Evolutionary conservation across 2,113 vertebrate species (phyloP).

Genomic region (Perca flavescens): DNA sequence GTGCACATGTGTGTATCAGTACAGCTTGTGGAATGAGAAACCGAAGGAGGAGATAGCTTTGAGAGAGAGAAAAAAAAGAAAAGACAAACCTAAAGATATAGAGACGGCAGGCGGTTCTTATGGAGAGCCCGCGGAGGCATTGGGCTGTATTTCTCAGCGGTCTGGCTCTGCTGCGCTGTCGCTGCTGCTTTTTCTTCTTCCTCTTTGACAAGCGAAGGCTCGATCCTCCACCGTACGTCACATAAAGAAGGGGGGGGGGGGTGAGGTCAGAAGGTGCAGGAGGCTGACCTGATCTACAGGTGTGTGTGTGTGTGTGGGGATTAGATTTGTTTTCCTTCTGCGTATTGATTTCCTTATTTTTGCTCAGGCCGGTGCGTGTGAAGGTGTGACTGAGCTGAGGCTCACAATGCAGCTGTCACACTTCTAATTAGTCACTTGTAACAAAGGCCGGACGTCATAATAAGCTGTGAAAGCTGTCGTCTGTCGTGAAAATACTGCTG

Average conservation of each 20-base stretch:
- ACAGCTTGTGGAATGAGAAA: slow-evolving; percentile 42
- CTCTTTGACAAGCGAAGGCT: slow-evolving; percentile 47
- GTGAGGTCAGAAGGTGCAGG: slow-evolving; percentile 49
- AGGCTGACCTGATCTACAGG: slow-evolving; percentile 51
- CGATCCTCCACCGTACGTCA: slow-evolving; percentile 11
- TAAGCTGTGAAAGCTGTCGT: neutral
- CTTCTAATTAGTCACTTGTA: slow-evolving; percentile 31
- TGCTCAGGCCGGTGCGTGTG: slow-evolving; percentile 2
- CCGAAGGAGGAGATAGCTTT: slow-evolving; percentile 3
- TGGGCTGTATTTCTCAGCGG: slow-evolving; percentile 31
- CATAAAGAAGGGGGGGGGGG: neutral
- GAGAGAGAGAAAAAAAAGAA: no score
- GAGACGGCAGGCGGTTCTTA: slow-evolving; percentile 29
- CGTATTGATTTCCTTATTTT: neutral
- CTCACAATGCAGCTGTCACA: slow-evolving; percentile 3
- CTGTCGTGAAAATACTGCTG: neutral
- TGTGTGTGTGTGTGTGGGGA: slow-evolving; percentile 8
- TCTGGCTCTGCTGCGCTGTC: slow-evolving; percentile 21
- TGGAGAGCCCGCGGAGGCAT: slow-evolving; percentile 42
- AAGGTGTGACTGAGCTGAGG: slow-evolving; percentile 34
- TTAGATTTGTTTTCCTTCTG: neutral
- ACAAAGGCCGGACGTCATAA: neutral
- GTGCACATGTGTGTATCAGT: slow-evolving; percentile 8
- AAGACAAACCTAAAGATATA: slow-evolving; percentile 5
- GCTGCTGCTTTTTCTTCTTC: slow-evolving; percentile 39